Evolutionary conservation across 2,797 vertebrate genomes (phyloP).

Genomic region (Phoxinus dragarum): DNA sequence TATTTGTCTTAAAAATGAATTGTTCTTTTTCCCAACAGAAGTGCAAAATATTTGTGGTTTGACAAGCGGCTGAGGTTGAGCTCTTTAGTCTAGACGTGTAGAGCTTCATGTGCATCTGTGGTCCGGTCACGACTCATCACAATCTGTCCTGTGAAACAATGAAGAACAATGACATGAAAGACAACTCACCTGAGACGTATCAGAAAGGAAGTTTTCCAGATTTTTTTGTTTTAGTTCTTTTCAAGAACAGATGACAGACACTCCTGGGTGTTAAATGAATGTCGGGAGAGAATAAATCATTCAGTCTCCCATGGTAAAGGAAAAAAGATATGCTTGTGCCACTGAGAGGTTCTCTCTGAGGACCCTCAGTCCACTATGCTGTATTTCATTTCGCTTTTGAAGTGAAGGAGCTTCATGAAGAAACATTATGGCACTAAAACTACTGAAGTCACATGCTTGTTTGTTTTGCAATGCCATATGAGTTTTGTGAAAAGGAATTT

Average conservation of each 20-base stretch:
- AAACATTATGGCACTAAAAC: neutral
- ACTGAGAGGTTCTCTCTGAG: neutral
- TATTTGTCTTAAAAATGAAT: neutral
- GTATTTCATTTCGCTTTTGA: slow-evolving; percentile 9
- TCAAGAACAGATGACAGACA: neutral
- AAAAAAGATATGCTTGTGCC: slow-evolving; percentile 26
- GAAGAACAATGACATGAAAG: neutral
- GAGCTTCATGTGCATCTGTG: neutral
- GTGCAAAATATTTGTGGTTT: neutral
- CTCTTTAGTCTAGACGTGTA: slow-evolving; percentile 29
- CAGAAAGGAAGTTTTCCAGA: neutral
- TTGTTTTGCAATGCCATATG: neutral
- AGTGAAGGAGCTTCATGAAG: slow-evolving; percentile 17
- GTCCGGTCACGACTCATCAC: neutral
- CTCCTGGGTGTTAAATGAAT: slow-evolving; percentile 20
- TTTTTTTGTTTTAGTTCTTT: slow-evolving; percentile 17
- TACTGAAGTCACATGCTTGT: neutral
- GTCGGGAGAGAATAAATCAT: slow-evolving; percentile 5
- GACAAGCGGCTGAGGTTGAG: neutral
- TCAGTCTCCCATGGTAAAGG: neutral
- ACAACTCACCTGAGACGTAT: neutral
- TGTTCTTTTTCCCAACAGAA: neutral
- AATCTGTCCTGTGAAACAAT: slow-evolving; percentile 1
- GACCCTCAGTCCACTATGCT: neutral
- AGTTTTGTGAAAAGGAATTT: neutral